Percentiles rank a stretch among this genome's conserved stretches.
phyloP scores from a whole-genome alignment of 1,140 invertebrate genomes.

The Bombus ignitus region DNA sequence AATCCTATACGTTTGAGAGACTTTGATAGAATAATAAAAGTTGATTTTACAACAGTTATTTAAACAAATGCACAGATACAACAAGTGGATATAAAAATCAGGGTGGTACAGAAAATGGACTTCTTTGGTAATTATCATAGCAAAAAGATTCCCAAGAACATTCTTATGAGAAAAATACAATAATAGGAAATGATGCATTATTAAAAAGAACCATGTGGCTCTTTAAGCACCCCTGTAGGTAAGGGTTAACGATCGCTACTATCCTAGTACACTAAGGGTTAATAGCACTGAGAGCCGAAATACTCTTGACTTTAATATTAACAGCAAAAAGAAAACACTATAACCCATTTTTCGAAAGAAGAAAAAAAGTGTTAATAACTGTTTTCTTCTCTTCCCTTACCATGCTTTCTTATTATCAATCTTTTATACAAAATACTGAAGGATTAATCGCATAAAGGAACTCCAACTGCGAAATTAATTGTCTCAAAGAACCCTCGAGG shows the following conservation, averaged over 20 bases:
- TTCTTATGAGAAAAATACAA: background rate
- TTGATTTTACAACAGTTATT: too few species aligned
- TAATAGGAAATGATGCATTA: background rate
- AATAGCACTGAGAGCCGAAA: background rate
- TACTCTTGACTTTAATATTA: background rate
- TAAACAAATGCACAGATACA: too few species aligned
- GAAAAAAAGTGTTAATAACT: background rate
- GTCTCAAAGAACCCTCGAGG: background rate
- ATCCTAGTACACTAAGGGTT: background rate
- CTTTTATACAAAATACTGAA: background rate
- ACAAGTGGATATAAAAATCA: too few species aligned
- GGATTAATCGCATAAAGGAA: too few species aligned
- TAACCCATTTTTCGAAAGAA: background rate
- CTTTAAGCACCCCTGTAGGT: background rate
- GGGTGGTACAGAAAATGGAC: too few species aligned
- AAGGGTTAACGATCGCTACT: background rate
- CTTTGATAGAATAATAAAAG: too few species aligned
- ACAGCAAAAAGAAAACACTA: background rate
- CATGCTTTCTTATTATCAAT: background rate
- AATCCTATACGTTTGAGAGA: too few species aligned
- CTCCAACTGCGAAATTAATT: background rate
- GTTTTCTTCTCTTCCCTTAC: too few species aligned
- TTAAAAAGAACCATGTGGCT: background rate
- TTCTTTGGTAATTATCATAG: too few species aligned
- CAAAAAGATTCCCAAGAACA: background rate